phyloP scores from a whole-genome alignment of 1,140 invertebrate species.

The Conus betulinus region DNA sequence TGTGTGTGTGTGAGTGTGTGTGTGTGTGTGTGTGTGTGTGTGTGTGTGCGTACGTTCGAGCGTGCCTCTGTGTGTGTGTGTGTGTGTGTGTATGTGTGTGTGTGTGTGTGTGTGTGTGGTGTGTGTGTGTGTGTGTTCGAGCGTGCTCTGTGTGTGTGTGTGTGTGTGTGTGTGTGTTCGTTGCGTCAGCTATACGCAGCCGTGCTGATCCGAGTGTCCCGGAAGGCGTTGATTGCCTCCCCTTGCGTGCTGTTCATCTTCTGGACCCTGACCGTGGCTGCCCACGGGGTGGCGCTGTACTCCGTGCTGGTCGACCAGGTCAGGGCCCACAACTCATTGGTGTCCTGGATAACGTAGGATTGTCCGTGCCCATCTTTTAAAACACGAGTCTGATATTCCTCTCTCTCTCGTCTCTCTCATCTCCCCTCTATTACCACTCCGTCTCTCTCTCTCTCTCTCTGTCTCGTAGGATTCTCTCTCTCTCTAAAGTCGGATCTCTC shows the following conservation, averaged over 20 bases:
- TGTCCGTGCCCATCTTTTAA: too few species aligned
- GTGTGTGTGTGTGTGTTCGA: neutral
- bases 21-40: neutral
- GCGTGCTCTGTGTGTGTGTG: neutral
- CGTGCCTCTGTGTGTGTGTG: neutral
- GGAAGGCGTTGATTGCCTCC: constrained; percentile 76
- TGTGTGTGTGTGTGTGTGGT: neutral
- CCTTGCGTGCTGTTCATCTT: constrained; percentile 92
- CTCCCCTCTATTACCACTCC: too few species aligned
- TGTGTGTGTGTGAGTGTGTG: neutral
- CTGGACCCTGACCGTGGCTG: constrained; percentile 85
- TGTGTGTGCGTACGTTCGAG: neutral
- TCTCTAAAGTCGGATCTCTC: too few species aligned
- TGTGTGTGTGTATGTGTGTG: neutral
- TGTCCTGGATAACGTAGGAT: too few species aligned
- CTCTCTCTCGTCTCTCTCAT: too few species aligned
- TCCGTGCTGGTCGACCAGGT: constrained; percentile 59
- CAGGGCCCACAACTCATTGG: neutral
- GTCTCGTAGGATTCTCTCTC: too few species aligned
- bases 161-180: neutral
- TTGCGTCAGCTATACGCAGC: constrained; percentile 43
- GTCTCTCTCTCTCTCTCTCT: too few species aligned
- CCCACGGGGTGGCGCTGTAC: constrained; percentile 80
- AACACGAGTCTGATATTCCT: too few species aligned
- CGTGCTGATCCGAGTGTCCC: constrained; percentile 39